These are phyloP conservation scores for Crotalus horridus DNA, from an alignment of 2,113 vertebrate genomes.

Conservation along the genomic window DNA sequence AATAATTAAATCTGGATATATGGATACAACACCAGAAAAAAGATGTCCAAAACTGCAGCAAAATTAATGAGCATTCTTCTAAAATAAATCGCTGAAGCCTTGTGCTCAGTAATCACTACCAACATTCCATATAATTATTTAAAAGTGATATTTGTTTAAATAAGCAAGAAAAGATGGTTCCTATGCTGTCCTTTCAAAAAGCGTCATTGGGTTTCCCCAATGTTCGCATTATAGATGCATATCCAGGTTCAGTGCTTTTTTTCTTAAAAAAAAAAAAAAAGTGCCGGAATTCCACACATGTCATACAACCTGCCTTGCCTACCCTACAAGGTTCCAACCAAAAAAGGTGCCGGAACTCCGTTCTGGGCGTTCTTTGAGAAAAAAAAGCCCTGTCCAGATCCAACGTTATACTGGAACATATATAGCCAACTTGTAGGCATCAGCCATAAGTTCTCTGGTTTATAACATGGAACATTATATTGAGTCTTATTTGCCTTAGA, in stretches of 20 bases:
- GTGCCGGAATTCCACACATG: too few relatives aligned
- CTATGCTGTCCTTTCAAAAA: neutral
- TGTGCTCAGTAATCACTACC: neutral
- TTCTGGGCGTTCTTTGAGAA: too few relatives aligned
- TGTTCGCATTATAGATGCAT: neutral
- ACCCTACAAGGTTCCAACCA: too few relatives aligned
- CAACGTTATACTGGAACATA: neutral
- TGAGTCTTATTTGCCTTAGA: neutral
- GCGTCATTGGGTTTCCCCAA: too few relatives aligned
- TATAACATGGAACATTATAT: neutral
- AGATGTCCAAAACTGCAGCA: conserved; percentile 3
- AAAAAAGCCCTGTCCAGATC: neutral
- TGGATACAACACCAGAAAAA: neutral
- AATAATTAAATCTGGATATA: neutral
- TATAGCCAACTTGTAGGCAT: neutral
- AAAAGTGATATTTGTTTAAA: neutral
- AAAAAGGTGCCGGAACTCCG: too few relatives aligned
- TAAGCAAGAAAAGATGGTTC: neutral
- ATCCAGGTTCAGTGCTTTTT: neutral
- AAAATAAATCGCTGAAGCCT: neutral
- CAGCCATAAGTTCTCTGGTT: neutral
- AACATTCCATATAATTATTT: neutral
- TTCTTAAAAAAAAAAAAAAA: too few relatives aligned
- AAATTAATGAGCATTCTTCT: neutral
- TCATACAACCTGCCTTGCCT: too few relatives aligned